These are phyloP conservation scores for Erebia palarica DNA, from an alignment of 2,888 invertebrate genomes.

Conservation along the genomic window DNA sequence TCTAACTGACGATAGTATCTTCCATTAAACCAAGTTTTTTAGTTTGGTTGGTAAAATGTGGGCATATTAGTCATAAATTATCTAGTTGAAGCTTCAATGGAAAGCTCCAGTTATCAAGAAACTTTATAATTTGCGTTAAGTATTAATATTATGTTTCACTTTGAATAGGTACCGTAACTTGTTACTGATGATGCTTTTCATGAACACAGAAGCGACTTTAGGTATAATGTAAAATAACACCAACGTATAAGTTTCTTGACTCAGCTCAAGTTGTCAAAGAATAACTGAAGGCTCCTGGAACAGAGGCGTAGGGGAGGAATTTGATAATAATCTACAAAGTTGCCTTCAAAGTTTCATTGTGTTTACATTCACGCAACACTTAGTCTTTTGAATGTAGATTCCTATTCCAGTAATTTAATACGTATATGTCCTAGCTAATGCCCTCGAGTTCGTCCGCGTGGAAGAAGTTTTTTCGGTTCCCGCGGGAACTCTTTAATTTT, in stretches of 20 bases:
- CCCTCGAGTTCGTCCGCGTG: too few species aligned
- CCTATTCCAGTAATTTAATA: constrained; percentile 21
- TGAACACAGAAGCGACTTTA: neutral
- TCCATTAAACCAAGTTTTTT: too few species aligned
- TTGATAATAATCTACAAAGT: constrained; percentile 41
- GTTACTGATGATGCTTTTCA: constrained; percentile 6
- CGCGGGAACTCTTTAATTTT: too few species aligned
- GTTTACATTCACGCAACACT: constrained; percentile 34
- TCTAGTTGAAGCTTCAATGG: too few species aligned
- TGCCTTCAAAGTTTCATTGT: constrained; percentile 35
- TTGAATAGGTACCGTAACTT: neutral
- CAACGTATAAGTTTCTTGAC: constrained; percentile 35
- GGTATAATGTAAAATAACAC: constrained; percentile 37
- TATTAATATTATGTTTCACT: neutral
- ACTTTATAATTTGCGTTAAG: neutral
- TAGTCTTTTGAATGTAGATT: constrained; percentile 29
- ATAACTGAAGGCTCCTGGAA: constrained; percentile 36
- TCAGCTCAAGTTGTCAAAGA: constrained; percentile 38
- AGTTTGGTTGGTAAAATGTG: too few species aligned
- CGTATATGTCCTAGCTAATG: too few species aligned
- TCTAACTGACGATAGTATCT: too few species aligned
- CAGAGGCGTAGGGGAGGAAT: constrained; percentile 34
- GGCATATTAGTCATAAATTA: too few species aligned
- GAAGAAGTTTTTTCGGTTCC: too few species aligned
- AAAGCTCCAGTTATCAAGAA: neutral